Percentiles rank a stretch among this genome's conserved stretches.
Conservation (phyloP, 1,140 invertebrate species). For the Tachypleus tridentatus region DNA sequence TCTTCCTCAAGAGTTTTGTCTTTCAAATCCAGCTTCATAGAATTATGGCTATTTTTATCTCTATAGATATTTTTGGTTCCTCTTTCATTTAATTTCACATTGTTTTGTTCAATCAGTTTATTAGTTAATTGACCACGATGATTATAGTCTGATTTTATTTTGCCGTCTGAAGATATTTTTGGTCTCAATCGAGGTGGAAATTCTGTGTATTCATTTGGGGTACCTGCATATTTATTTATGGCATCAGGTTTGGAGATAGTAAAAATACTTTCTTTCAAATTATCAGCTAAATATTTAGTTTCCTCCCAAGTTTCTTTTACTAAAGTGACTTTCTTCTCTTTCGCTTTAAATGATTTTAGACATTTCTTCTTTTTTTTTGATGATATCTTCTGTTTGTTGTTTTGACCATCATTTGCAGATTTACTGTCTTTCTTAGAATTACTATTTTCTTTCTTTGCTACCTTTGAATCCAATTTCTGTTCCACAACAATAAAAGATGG, state of each 20-base stretch:
- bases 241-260: neutral
- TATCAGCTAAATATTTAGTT: constrained; percentile 5
- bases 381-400: constrained; percentile 13
- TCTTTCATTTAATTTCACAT: constrained; percentile 3
- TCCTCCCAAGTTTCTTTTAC: constrained; percentile 8
- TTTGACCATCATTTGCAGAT: constrained; percentile 14
- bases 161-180: constrained; percentile 15
- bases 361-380: constrained; percentile 19
- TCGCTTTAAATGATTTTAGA: constrained; percentile 16
- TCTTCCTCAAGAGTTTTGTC: constrained; percentile 9
- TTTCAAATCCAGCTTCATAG: no score
- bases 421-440: constrained; percentile 9
- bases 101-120: neutral
- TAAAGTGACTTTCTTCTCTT: constrained; percentile 12
- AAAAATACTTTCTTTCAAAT: neutral
- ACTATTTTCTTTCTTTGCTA: constrained; percentile 8
- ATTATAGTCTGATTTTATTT: constrained; percentile 20
- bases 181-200: constrained; percentile 12
- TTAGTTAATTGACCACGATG: constrained; percentile 7
- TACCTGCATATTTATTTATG: no score
- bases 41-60: no score
- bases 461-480: no score
- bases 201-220: no score
- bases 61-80: constrained; percentile 11
- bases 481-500: no score